A percentile compares a stretch with the other conserved stretches of the same genome.
Evolutionary conservation across 2,888 invertebrate genomes (phyloP).

Genomic region (Harpagoxenus sublaevis): DNA sequence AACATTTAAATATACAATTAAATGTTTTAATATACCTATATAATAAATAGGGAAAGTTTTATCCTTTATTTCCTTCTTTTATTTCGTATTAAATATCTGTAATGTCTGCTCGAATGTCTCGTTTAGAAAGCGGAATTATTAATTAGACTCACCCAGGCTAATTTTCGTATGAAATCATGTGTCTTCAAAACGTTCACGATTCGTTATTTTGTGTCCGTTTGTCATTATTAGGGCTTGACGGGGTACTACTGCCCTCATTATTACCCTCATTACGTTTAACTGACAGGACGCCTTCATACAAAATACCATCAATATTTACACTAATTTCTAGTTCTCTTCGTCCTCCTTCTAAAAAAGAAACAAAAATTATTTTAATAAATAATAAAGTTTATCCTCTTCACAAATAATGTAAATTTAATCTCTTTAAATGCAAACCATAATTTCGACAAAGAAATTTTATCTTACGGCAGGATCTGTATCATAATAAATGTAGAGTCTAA

Average conservation of each 20-base stretch:
- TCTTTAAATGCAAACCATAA: not conserved
- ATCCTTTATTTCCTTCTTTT: not conserved
- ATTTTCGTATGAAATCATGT: not conserved
- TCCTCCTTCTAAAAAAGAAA: conserved; percentile 91
- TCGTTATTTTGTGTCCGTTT: conserved; percentile 79
- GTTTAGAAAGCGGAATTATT: not conserved
- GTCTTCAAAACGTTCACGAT: conserved; percentile 72
- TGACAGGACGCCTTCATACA: conserved; percentile 98
- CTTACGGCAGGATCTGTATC: conserved; percentile 40
- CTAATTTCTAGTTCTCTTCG: conserved; percentile 96
- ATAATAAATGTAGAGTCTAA: not conserved
- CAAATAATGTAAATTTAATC: not conserved
- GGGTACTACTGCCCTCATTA: conserved; percentile 65
- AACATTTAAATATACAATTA: not conserved
- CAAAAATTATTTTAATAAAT: conserved; percentile 21
- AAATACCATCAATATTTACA: conserved; percentile 98
- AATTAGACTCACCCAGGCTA: conserved; percentile 7
- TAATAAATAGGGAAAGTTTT: not conserved
- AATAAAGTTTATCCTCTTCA: not conserved
- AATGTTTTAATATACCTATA: not conserved
- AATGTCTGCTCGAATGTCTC: not conserved
- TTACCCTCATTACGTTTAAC: conserved; percentile 85
- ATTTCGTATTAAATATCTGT: not conserved
- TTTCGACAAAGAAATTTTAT: not conserved
- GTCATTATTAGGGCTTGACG: conserved; percentile 75